Evolutionary conservation across 1,140 invertebrate species (phyloP).

Genomic region (Bombus waltoni): DNA sequence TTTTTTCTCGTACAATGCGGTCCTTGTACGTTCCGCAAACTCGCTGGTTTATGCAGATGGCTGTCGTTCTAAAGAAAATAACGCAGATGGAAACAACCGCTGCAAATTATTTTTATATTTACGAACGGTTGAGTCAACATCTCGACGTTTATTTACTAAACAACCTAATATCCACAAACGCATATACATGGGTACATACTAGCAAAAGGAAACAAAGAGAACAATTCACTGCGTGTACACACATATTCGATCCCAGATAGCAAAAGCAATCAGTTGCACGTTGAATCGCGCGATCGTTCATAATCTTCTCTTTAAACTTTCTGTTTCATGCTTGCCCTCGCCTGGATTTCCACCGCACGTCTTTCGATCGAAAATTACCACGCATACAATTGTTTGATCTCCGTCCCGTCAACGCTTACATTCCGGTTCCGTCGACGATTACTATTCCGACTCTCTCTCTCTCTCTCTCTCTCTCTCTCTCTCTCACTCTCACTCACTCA

Average conservation of each 20-base stretch:
- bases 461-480: slow-evolving; percentile 20
- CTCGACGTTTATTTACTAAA: neutral
- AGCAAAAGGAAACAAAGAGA: slow-evolving; percentile 1
- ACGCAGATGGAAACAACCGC: too few species aligned
- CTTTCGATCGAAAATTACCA: slow-evolving; percentile 77
- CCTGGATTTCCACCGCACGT: slow-evolving; percentile 80
- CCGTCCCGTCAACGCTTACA: slow-evolving; percentile 54
- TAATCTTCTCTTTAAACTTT: slow-evolving; percentile 81
- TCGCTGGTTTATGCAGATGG: too few species aligned
- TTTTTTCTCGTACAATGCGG: too few species aligned
- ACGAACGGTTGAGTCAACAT: too few species aligned
- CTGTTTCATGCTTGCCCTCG: slow-evolving; percentile 83
- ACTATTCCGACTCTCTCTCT: slow-evolving; percentile 44
- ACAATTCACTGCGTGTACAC: slow-evolving; percentile 7
- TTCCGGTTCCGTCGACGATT: slow-evolving; percentile 51
- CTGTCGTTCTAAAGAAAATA: neutral
- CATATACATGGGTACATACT: neutral
- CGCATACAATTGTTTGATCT: slow-evolving; percentile 58
- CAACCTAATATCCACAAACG: neutral
- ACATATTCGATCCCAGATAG: neutral
- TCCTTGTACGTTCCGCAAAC: neutral
- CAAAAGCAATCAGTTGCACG: slow-evolving; percentile 52
- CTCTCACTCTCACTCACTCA: too few species aligned
- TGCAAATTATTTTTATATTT: too few species aligned
- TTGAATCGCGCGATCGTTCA: slow-evolving; percentile 78